Base-by-base conservation (phyloP, 2,797 vertebrate genomes). In the Gouania willdenowi region DNA sequence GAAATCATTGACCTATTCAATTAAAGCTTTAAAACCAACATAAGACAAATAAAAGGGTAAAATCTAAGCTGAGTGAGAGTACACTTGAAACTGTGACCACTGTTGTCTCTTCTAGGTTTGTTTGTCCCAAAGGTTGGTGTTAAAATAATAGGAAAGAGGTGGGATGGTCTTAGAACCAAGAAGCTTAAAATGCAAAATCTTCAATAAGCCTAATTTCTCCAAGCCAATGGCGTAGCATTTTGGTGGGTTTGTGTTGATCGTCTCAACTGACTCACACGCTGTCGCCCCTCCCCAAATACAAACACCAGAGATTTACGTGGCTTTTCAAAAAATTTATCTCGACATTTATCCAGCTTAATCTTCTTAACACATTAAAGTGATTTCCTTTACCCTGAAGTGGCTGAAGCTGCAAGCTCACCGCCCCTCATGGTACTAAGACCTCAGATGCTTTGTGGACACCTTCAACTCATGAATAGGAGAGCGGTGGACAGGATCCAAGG, bases 261-360 rank as follows among this genome's bases (percentile, higher is more conserved):
- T 85, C 81, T 89, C 69, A 82, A 86, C 84, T 90, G 88, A 89
- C 88, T 88, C 86, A 85, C 75, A 58, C 26, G 30, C 77, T n/a
- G n/a, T n/a, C 74, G 58, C 83, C 80, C 79, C 83, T 83, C 84
- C 82, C 83, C 77, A 69, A 88, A 88, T 80, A 82, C 89, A 90
- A 89, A 90, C 83, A 90, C 83, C 82, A 77, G 75, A 87, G 88
- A 87, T 89, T 91, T 91, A 88, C 66, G 81, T 90, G 81, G 84
- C 81, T 89, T 89, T 88, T 85, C 72, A 83, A 82, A 90, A 86
- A 88, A 88, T 86, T 66, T 87, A 91, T 90, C 88, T 88, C 84
- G 89, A 91, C 88, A 90, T 88, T 90, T 89, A 91, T 91, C 88
- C 89, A 90, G 82, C 88, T 84, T 91, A 91, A 91, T 91, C 89